Evolutionary conservation across 2,797 vertebrate species (phyloP).

Genomic region (Trichosurus vulpecula): DNA sequence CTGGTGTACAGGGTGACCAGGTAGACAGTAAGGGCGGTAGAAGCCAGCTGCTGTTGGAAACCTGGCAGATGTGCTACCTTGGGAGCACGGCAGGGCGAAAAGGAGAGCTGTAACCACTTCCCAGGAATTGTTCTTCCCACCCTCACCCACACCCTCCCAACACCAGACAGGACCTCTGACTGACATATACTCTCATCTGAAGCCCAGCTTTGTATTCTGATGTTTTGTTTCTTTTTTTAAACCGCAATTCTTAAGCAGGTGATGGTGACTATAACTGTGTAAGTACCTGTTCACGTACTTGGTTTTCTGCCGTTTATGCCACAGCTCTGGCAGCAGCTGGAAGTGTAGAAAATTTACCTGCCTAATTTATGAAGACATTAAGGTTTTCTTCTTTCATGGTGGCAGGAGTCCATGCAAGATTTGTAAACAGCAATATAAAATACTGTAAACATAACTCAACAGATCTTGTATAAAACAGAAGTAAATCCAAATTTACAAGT

Average conservation of each 20-base stretch:
- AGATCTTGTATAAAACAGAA: constrained; percentile 82
- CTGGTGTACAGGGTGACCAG: not conserved
- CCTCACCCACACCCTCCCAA: not conserved
- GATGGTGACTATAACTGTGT: not conserved
- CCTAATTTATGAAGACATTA: constrained; percentile 74
- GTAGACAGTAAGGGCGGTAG: not conserved
- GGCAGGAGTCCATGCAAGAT: constrained; percentile 84
- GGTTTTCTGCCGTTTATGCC: constrained; percentile 69
- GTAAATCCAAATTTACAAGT: constrained; percentile 80
- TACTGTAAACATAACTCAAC: constrained; percentile 87
- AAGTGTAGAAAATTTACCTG: constrained; percentile 70
- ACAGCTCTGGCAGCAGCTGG: constrained; percentile 71
- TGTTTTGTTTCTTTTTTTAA: constrained; percentile 33
- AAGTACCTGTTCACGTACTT: constrained; percentile 75
- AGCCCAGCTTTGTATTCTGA: not conserved
- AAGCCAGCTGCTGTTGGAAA: not conserved
- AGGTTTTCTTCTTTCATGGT: constrained; percentile 76
- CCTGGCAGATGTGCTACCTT: constrained; percentile 26
- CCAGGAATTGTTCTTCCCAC: not conserved
- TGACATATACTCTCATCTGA: not conserved
- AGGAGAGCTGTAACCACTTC: not conserved
- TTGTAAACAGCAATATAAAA: constrained; percentile 89
- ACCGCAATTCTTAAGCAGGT: constrained; percentile 52
- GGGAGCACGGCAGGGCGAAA: not conserved
- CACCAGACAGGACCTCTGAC: not conserved